phyloP scores from a whole-genome alignment of 2,113 vertebrate genomes.

The Ochotona curzoniae region DNA sequence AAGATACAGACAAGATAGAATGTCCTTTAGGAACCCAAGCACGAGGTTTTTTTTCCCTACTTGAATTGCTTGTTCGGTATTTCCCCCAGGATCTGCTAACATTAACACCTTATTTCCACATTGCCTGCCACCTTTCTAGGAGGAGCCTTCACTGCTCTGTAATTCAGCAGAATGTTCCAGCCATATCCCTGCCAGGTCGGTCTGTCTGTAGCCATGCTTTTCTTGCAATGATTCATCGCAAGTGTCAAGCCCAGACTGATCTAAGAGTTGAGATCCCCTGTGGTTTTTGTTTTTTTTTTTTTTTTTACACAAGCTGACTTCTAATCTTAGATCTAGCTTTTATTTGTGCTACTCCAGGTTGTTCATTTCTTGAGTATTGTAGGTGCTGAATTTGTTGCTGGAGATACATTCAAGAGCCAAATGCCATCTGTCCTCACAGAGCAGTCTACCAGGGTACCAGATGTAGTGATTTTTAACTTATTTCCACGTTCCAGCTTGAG shows the following conservation, averaged over 20 bases:
- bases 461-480: not conserved
- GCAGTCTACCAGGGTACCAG: not conserved
- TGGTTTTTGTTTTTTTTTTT: too few relatives aligned
- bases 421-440: not conserved
- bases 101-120: not conserved
- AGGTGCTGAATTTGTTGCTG: not conserved
- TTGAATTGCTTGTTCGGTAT: not conserved
- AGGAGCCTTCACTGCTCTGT: not conserved
- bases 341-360: not conserved
- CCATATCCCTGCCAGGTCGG: not conserved
- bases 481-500: not conserved
- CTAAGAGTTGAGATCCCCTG: not conserved
- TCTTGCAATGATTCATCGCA: not conserved
- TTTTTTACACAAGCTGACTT: not conserved
- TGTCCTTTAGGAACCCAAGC: not conserved
- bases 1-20: not conserved
- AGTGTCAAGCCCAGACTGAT: not conserved
- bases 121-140: not conserved
- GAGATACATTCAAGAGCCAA: not conserved
- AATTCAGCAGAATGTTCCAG: not conserved
- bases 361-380: not conserved
- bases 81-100: not conserved
- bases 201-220: not conserved
- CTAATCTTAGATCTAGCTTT: not conserved
- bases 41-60: not conserved